Evolutionary conservation across 2,888 invertebrate genomes (phyloP).

Genomic region (Drosophila barbarae): DNA sequence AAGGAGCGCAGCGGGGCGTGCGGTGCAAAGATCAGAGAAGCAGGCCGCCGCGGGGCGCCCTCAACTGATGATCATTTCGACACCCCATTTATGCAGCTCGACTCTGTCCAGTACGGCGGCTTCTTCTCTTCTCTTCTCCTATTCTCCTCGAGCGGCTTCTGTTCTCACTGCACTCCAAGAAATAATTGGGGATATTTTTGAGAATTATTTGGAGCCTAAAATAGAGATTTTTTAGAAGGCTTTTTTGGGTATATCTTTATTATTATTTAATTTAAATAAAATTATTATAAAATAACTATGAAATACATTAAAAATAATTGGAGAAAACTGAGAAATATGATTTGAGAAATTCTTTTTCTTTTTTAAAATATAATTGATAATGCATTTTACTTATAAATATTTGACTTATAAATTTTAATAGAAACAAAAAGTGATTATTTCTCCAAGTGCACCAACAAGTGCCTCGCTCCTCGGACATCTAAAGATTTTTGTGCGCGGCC

Average conservation of each 20-base stretch:
- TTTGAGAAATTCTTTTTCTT: too few relatives aligned
- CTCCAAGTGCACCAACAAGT: conserved; percentile 32
- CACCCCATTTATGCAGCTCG: conserved; percentile 71
- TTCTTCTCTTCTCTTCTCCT: conserved; percentile 25
- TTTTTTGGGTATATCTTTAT: too few relatives aligned
- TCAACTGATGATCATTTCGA: conserved; percentile 72
- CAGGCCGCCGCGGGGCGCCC: conserved; percentile 67
- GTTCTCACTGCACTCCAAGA: conserved; percentile 19
- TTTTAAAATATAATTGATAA: too few relatives aligned
- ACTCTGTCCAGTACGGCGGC: conserved; percentile 48
- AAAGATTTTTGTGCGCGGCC: conserved; percentile 5
- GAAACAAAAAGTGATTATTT: too few relatives aligned
- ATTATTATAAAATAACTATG: too few relatives aligned
- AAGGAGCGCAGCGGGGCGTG: conserved; percentile 57
- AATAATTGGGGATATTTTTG: not conserved
- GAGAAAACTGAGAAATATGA: too few relatives aligned
- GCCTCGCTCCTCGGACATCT: conserved; percentile 26
- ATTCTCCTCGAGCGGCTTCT: conserved; percentile 17
- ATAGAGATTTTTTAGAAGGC: too few relatives aligned
- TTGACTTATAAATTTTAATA: too few relatives aligned
- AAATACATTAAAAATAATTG: too few relatives aligned
- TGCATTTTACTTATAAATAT: too few relatives aligned
- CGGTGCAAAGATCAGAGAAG: conserved; percentile 65
- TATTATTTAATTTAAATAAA: too few relatives aligned
- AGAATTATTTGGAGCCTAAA: not conserved